These are phyloP conservation scores for Danionella dracula DNA, from an alignment of 2,797 vertebrate genomes.

Conservation along the genomic window DNA sequence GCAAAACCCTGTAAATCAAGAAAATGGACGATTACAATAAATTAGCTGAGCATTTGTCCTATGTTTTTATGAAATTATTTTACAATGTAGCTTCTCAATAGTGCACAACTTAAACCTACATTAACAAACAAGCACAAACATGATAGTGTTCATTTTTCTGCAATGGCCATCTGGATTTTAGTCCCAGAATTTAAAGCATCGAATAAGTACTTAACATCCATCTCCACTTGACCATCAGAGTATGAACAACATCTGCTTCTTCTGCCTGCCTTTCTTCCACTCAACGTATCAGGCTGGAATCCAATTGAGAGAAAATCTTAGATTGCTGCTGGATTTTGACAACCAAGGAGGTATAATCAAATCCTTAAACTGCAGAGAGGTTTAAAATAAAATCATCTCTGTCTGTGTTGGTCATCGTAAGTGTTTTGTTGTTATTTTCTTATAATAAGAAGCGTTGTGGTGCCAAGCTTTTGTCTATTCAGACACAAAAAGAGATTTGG, in stretches of 20 bases:
- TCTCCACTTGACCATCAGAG: neutral
- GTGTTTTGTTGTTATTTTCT: constrained; percentile 19
- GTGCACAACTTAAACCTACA: too few relatives aligned
- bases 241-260: neutral
- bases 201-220: neutral
- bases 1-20: too few relatives aligned
- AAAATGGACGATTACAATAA: too few relatives aligned
- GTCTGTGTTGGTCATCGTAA: constrained; percentile 20
- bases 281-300: constrained; percentile 15
- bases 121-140: too few relatives aligned
- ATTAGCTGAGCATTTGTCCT: too few relatives aligned
- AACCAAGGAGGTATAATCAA: constrained; percentile 49
- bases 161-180: neutral
- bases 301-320: constrained; percentile 18
- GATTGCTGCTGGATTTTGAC: constrained; percentile 48
- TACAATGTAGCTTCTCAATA: too few relatives aligned
- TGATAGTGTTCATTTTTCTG: too few relatives aligned
- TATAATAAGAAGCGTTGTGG: constrained; percentile 46
- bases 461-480: constrained; percentile 13
- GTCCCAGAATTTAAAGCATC: neutral
- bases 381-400: constrained; percentile 52
- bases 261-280: neutral
- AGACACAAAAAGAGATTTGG: neutral
- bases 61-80: too few relatives aligned
- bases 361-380: constrained; percentile 47